Evolutionary conservation across 2,888 invertebrate genomes (phyloP), one percentile per base, ranked within the genome.

Genomic region (Leptinotarsa juncta): DNA sequence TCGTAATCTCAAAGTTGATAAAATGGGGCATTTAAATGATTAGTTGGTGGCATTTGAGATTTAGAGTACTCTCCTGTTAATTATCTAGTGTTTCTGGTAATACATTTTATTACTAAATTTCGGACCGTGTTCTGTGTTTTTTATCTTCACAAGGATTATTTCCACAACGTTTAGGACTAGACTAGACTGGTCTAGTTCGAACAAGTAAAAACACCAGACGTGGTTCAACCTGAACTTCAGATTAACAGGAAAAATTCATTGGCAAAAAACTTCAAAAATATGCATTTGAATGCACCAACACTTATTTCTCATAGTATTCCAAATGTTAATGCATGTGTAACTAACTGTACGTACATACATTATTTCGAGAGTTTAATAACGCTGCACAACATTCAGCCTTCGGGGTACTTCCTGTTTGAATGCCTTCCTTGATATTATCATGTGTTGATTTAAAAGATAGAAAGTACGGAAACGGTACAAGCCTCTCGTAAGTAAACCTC

Each of bases 321-420:
- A 15, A 62, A 62, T 62, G 32, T 62, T 62, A 62, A 32, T 62
- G 62, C 42, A 14, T 62, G 42, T 32, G 32, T 57, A 69, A 60
- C 53, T 73, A 69, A 69, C 68, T 51, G 72, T 73, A 69, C 55
- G 42, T 57, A 68, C 65, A 73, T 69, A 73, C 51, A 73, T 73
- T 73, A 73, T 73, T 62, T 69, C 72, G 67, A 18, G 68, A 68
- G 48, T 69, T 65, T 65, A 73, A 65, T 69, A 65, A 65, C 73
- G 26, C 69, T 73, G 23, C 65, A 69, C 55, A 69, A 49, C 55
- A 23, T 42, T 50, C 42, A 55, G 73, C 73, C 69, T 73, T 69
- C 50, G 53, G 72, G 65, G 69, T 73, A 73, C 69, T 73, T 73
- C 69, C 74, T 71, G 74, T 71, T 71, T 49, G 53, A 67, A 71